phyloP scores from a whole-genome alignment of 2,113 vertebrate species.

The Helogale parvula region DNA sequence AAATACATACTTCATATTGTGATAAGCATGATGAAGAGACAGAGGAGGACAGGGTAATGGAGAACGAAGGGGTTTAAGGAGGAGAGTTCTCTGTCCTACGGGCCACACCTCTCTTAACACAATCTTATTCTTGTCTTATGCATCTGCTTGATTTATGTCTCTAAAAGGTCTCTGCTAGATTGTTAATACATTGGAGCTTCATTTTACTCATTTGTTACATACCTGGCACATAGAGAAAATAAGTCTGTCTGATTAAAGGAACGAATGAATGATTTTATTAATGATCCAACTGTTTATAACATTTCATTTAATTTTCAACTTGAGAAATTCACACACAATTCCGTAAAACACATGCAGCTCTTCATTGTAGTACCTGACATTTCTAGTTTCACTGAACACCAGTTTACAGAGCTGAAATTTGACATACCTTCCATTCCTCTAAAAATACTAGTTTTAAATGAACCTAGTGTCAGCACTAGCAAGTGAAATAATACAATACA shows the following conservation, averaged over 20 bases:
- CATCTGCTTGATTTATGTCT: neutral
- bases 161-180: neutral
- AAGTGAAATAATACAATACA: neutral
- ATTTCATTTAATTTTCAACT: neutral
- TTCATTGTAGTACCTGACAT: neutral
- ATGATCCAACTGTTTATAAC: neutral
- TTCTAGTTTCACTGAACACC: neutral
- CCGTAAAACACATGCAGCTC: neutral
- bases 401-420: slow-evolving; percentile 7
- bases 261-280: slow-evolving; percentile 21
- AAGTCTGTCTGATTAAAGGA: neutral
- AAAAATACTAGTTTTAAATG: neutral
- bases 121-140: neutral
- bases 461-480: neutral
- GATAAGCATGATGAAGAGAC: neutral
- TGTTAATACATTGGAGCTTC: neutral
- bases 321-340: neutral
- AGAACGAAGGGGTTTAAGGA: neutral
- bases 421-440: neutral
- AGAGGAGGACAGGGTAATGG: neutral
- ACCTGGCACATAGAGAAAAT: neutral
- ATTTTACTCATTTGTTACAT: neutral
- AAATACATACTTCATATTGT: neutral
- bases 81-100: neutral
- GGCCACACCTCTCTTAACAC: neutral